Conservation (phyloP, 2,797 vertebrate genomes). For the Brachyrhaphis roseni region DNA sequence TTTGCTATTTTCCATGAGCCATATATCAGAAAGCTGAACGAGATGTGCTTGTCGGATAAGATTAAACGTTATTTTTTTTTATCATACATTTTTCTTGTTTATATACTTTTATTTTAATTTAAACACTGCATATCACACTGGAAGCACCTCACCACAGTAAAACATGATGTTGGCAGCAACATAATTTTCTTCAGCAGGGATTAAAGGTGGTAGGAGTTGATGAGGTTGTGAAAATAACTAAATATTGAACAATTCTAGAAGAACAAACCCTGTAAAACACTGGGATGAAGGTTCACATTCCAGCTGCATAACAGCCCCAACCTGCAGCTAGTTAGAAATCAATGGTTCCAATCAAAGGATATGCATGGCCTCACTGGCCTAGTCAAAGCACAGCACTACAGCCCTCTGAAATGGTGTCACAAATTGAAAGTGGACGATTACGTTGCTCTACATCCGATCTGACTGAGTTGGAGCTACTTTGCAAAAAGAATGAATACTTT, state of each 20-base stretch:
- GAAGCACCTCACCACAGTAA: neutral
- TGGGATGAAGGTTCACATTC: neutral
- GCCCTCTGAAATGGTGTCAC: neutral
- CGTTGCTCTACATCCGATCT: neutral
- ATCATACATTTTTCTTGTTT: neutral
- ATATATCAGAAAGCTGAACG: neutral
- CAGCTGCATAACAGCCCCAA: neutral
- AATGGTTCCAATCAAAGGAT: neutral
- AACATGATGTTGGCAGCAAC: neutral
- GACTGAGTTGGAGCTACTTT: neutral
- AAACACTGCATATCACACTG: neutral
- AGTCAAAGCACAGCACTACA: neutral
- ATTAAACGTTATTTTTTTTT: neutral
- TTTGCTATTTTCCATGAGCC: neutral
- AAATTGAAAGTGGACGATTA: neutral
- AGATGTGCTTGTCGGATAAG: neutral
- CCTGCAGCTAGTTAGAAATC: neutral
- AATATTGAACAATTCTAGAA: neutral
- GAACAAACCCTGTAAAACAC: neutral
- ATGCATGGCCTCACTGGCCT: neutral
- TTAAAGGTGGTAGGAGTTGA: neutral
- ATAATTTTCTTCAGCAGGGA: neutral
- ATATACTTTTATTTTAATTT: neutral
- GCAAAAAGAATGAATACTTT: neutral
- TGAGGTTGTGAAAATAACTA: neutral